A percentile compares a stretch with the other conserved stretches of the same genome.
These are phyloP conservation scores for Abrostola tripartita DNA, from an alignment of 2,888 invertebrate species.

Conservation along the genomic window DNA sequence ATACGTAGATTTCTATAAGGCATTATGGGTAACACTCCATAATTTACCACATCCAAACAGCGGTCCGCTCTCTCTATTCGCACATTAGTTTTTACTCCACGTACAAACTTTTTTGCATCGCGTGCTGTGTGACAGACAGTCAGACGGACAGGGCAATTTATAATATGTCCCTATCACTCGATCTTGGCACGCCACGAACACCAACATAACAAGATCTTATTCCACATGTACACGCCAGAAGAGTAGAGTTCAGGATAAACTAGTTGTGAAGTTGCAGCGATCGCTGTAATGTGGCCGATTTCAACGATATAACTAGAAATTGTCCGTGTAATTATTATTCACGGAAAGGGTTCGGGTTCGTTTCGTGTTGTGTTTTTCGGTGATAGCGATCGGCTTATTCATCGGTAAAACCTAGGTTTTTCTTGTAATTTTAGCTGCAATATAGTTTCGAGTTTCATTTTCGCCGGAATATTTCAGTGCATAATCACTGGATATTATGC, in stretches of 20 bases:
- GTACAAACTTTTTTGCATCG: constrained; percentile 83
- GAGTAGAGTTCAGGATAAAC: constrained; percentile 43
- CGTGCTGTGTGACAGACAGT: constrained; percentile 85
- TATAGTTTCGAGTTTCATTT: not conserved
- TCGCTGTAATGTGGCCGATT: constrained; percentile 59
- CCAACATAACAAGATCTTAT: constrained; percentile 45
- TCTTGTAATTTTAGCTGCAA: not conserved
- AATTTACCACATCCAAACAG: constrained; percentile 49
- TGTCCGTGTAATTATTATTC: constrained; percentile 69
- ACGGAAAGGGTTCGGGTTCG: constrained; percentile 65
- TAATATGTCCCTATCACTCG: constrained; percentile 85
- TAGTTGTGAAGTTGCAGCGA: constrained; percentile 59
- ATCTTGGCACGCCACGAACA: constrained; percentile 70
- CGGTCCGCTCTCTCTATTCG: constrained; percentile 9
- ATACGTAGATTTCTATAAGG: no score
- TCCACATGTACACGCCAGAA: not conserved
- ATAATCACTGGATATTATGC: no score
- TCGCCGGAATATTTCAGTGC: no score
- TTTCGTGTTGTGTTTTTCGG: constrained; percentile 47
- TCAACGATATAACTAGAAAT: constrained; percentile 68
- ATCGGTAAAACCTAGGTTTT: constrained; percentile 47
- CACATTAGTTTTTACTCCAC: constrained; percentile 43
- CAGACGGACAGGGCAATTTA: constrained; percentile 87
- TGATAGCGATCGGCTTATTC: constrained; percentile 55
- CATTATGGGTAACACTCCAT: not conserved